phyloP scores from a whole-genome alignment of 2,113 vertebrate genomes.

The Mola mola region DNA sequence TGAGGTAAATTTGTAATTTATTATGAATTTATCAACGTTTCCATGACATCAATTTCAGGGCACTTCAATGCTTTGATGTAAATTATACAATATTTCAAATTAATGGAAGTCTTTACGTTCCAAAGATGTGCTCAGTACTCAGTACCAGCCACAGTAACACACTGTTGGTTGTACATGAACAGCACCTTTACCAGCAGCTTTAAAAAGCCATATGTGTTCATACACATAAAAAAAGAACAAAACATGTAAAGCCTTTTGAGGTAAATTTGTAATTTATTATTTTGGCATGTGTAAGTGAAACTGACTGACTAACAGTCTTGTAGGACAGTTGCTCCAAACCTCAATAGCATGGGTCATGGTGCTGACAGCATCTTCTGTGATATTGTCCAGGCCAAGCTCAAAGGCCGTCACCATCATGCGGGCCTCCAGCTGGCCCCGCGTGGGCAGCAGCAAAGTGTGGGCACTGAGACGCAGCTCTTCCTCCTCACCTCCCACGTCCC shows the following conservation, averaged over 20 bases:
- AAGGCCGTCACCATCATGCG: conserved; percentile 97
- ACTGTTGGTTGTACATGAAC: too few species aligned
- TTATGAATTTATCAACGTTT: too few species aligned
- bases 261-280: neutral
- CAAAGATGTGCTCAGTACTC: too few species aligned
- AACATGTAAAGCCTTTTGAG: neutral
- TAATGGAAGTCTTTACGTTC: too few species aligned
- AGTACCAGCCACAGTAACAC: neutral
- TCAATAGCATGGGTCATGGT: conserved; percentile 89
- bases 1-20: too few species aligned
- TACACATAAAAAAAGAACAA: too few species aligned
- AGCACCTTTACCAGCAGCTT: too few species aligned
- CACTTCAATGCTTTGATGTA: neutral
- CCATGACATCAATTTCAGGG: too few species aligned
- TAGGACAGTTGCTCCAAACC: conserved; percentile 74
- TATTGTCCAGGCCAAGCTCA: conserved; percentile 93
- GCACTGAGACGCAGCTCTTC: conserved; percentile 94
- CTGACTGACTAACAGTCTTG: neutral
- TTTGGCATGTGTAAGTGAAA: neutral
- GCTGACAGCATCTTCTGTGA: conserved; percentile 91
- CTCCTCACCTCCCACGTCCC: conserved; percentile 87
- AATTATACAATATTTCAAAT: too few species aligned
- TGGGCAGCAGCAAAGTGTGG: conserved; percentile 94
- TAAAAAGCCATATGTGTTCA: too few species aligned
- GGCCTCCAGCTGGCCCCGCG: conserved; percentile 92